Conservation (phyloP, 2,797 vertebrate genomes). For the Cetoscarus ocellatus region DNA sequence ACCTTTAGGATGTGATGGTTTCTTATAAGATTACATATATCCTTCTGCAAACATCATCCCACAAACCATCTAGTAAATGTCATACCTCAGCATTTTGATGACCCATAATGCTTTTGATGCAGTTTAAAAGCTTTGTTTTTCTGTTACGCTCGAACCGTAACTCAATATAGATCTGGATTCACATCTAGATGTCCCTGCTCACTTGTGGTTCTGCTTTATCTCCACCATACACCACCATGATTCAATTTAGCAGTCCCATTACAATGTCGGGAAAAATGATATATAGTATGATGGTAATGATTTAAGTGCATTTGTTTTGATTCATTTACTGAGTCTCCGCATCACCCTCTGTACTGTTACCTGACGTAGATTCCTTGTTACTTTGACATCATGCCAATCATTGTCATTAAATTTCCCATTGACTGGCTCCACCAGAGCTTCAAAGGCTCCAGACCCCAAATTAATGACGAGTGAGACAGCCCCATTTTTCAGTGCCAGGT, state of each 20-base stretch:
- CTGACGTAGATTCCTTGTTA: slow-evolving; percentile 99
- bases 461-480: slow-evolving; percentile 99
- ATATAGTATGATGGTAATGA: slow-evolving; percentile 73
- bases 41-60: neutral
- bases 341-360: slow-evolving; percentile 97
- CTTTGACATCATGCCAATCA: slow-evolving; percentile 99
- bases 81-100: slow-evolving; percentile 5
- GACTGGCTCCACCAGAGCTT: slow-evolving; percentile 99
- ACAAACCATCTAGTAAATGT: neutral
- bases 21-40: neutral
- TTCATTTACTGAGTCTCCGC: slow-evolving; percentile 69
- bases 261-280: slow-evolving; percentile 55
- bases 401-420: slow-evolving; percentile 99
- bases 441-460: slow-evolving; percentile 99
- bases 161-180: slow-evolving; percentile 29
- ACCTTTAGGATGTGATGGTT: neutral
- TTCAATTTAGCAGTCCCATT: slow-evolving; percentile 66
- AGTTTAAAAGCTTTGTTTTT: slow-evolving; percentile 3
- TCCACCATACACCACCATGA: slow-evolving; percentile 56
- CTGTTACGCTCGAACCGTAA: slow-evolving; percentile 34
- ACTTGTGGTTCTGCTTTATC: slow-evolving; percentile 80
- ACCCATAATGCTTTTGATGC: slow-evolving; percentile 1
- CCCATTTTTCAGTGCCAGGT: slow-evolving; percentile 99
- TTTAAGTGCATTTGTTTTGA: slow-evolving; percentile 68
- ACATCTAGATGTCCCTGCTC: slow-evolving; percentile 89